These are phyloP conservation scores for Ophthalmolycus amberensis DNA, from an alignment of 2,113 vertebrate genomes.

Conservation along the genomic window DNA sequence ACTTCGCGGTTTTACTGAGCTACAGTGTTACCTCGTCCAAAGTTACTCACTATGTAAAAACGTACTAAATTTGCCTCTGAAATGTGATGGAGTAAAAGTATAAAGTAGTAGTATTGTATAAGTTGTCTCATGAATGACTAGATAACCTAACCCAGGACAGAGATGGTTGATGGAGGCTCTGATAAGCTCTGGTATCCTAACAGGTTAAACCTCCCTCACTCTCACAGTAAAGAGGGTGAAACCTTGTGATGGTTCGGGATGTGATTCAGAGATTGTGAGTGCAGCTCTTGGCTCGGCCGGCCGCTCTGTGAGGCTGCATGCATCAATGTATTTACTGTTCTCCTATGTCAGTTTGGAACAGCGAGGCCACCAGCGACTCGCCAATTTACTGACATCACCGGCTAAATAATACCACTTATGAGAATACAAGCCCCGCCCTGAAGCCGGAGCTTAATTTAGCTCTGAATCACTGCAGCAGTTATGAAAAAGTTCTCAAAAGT, in stretches of 20 bases:
- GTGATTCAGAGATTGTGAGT: constrained; percentile 51
- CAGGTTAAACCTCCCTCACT: too few species aligned
- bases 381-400: constrained; percentile 78
- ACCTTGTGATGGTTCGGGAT: constrained; percentile 16
- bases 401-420: constrained; percentile 69
- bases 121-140: too few species aligned
- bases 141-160: too few species aligned
- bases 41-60: too few species aligned
- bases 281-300: constrained; percentile 28
- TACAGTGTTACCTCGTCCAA: too few species aligned
- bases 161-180: too few species aligned
- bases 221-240: too few species aligned
- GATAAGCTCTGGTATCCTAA: too few species aligned
- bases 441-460: constrained; percentile 72
- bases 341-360: constrained; percentile 61
- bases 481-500: constrained; percentile 71
- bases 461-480: constrained; percentile 78
- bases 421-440: constrained; percentile 74
- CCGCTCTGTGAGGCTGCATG: constrained; percentile 40
- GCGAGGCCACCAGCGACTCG: constrained; percentile 62
- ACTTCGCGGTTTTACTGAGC: too few species aligned
- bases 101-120: too few species aligned
- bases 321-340: constrained; percentile 70
- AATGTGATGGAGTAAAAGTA: too few species aligned
- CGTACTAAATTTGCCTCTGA: too few species aligned